phyloP scores from a whole-genome alignment of 2,797 vertebrate genomes.

The Danio kyathit region DNA sequence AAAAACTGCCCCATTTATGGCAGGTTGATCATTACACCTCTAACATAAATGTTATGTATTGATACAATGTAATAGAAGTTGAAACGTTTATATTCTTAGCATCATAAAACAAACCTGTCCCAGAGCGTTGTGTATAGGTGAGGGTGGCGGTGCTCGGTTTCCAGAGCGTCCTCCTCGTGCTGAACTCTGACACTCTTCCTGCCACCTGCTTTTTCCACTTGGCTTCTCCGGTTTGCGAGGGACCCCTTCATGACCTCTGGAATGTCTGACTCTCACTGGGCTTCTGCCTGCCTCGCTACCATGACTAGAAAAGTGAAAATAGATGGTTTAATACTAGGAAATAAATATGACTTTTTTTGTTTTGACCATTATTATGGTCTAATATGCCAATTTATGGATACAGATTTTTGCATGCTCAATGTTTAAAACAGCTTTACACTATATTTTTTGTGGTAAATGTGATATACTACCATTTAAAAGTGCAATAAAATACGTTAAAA shows the following conservation, averaged over 20 bases:
- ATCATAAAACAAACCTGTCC: slow-evolving; percentile 72
- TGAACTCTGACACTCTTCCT: slow-evolving; percentile 51
- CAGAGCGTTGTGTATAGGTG: slow-evolving; percentile 74
- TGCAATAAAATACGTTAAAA: too few species aligned
- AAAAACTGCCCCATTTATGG: too few species aligned
- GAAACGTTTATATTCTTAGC: too few species aligned
- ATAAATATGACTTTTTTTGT: not conserved
- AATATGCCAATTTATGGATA: too few species aligned
- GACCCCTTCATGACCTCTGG: slow-evolving; percentile 56
- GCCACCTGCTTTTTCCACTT: slow-evolving; percentile 28
- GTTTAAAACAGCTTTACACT: too few species aligned
- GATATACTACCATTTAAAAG: too few species aligned
- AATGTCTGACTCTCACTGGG: not conserved
- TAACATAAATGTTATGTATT: too few species aligned
- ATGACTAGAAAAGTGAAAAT: slow-evolving; percentile 51
- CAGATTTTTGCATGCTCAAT: too few species aligned
- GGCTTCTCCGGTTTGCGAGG: slow-evolving; percentile 42
- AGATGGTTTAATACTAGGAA: not conserved
- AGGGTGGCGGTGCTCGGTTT: slow-evolving; percentile 61
- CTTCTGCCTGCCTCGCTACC: slow-evolving; percentile 29
- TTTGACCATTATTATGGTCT: too few species aligned
- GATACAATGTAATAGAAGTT: too few species aligned
- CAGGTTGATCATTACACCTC: too few species aligned
- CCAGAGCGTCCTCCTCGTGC: slow-evolving; percentile 34
- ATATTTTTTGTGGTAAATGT: too few species aligned